A percentile compares a stretch with the other conserved stretches of the same genome.
These are phyloP conservation scores for Amaurobius ferox DNA, from an alignment of 2,888 invertebrate species.

Conservation along the genomic window DNA sequence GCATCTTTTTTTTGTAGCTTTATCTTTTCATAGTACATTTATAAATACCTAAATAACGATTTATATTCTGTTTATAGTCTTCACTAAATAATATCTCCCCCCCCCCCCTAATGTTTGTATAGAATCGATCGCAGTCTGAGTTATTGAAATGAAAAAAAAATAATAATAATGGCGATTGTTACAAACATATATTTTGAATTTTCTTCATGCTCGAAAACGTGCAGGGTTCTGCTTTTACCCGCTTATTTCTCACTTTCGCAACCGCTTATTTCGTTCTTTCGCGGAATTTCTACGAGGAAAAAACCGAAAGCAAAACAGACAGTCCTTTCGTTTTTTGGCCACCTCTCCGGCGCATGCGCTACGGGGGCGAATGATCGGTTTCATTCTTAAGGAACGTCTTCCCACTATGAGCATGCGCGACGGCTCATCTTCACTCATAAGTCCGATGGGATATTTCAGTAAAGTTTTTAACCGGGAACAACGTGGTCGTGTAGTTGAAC, in stretches of 20 bases:
- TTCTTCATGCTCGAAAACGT: neutral
- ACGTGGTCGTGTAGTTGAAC: neutral
- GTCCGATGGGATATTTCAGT: conserved; percentile 5
- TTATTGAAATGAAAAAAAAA: too few species aligned
- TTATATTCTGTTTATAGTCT: too few species aligned
- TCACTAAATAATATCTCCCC: too few species aligned
- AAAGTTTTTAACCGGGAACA: conserved; percentile 14
- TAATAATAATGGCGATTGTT: too few species aligned
- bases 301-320: too few species aligned
- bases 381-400: conserved; percentile 66
- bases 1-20: too few species aligned
- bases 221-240: neutral
- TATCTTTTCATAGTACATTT: too few species aligned
- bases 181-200: neutral
- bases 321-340: too few species aligned
- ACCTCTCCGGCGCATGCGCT: conserved; percentile 48
- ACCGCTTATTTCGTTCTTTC: neutral
- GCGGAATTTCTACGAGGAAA: neutral
- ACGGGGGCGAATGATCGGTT: conserved; percentile 51
- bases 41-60: too few species aligned
- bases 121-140: too few species aligned
- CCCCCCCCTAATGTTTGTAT: too few species aligned
- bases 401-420: conserved; percentile 39
- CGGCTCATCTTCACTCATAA: conserved; percentile 26
- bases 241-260: neutral